Evolutionary conservation across 2,797 vertebrate species (phyloP).

Genomic region (Chloroceryle inda): DNA sequence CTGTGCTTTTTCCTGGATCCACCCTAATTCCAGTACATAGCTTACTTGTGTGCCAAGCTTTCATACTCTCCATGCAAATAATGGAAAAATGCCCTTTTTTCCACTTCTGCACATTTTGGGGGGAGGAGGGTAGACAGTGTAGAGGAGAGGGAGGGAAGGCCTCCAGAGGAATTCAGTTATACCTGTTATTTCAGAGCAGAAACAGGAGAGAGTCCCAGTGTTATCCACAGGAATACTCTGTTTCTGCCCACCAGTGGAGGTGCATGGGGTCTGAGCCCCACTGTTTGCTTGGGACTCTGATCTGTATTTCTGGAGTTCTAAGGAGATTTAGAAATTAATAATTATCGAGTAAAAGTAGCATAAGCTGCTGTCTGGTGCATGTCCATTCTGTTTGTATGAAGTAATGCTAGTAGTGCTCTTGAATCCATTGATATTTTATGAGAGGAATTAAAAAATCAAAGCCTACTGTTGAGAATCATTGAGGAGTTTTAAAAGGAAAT

Average conservation of each 20-base stretch:
- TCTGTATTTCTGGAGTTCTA: background rate
- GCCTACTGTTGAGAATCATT: background rate
- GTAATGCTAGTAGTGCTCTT: background rate
- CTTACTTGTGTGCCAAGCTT: conserved; percentile 72
- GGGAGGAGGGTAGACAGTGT: background rate
- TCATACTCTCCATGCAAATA: conserved; percentile 47
- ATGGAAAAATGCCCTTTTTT: conserved; percentile 62
- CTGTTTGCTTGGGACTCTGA: background rate
- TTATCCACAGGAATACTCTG: background rate
- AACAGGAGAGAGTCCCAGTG: background rate
- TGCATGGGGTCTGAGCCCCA: background rate
- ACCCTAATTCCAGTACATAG: conserved; percentile 79
- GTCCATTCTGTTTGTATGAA: background rate
- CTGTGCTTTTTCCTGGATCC: conserved; percentile 83
- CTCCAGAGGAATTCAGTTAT: conserved; percentile 12
- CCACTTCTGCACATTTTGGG: conserved; percentile 19
- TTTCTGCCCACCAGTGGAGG: background rate
- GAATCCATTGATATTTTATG: background rate
- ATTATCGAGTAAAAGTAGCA: background rate
- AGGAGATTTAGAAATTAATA: background rate
- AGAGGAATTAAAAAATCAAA: background rate
- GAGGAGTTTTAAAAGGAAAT: background rate
- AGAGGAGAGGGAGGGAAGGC: background rate
- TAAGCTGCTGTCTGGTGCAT: background rate
- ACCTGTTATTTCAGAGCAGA: conserved; percentile 35